Evolutionary conservation across 2,888 invertebrate species (phyloP), one percentile per base, ranked within the genome.

Genomic region (Magallana nippona): DNA sequence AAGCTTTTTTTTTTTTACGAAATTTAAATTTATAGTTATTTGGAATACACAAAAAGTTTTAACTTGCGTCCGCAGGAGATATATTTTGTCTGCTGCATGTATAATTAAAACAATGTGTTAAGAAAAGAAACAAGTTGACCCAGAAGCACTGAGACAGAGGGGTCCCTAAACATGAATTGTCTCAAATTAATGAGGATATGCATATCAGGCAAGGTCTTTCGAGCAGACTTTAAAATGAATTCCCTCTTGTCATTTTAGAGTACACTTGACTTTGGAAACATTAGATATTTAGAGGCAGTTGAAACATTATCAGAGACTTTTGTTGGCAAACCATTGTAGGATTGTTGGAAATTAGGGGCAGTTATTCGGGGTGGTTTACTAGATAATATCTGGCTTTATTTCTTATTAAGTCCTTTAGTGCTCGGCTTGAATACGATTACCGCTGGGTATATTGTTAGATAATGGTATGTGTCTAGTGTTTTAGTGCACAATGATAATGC

Each of bases 191-290:
- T 32, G 27, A 63, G 63, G 22, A 63, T 63, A 22, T 63, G 63
- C 32, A 63, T 63, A 63, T 63, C 27, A 63, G 13, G 13, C 13
- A 22, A 63, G 22, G 44, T 44, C 44, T 44, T 63, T 13, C 15
- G 63, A 27, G 22, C 63, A 63, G 22, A 44, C 44, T 44, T 63
- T 63, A 27, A 63, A 63, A 63, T 63, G 22, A 63, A 13, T 32
- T 27, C 27, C 11, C 60, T 63, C 13, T 27, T 63, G 22, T 63
- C 63, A 63, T 63, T 63, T 13, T 15, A 27, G 22, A 63, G 63
- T 63, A 63, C 63, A 63, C 22, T 63, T 63, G 63, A 63, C 63
- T 63, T 22, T 27, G 10, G 2, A 63, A 63, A 63, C 63, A 63
- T 63, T 27, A 63, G 22, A 22, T 13, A 19, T 22, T 15, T 27